Evolutionary conservation across 2,797 vertebrate genomes (phyloP), one percentile per base, ranked within the genome.

Genomic region (Schizopygopsis malacanthus): DNA sequence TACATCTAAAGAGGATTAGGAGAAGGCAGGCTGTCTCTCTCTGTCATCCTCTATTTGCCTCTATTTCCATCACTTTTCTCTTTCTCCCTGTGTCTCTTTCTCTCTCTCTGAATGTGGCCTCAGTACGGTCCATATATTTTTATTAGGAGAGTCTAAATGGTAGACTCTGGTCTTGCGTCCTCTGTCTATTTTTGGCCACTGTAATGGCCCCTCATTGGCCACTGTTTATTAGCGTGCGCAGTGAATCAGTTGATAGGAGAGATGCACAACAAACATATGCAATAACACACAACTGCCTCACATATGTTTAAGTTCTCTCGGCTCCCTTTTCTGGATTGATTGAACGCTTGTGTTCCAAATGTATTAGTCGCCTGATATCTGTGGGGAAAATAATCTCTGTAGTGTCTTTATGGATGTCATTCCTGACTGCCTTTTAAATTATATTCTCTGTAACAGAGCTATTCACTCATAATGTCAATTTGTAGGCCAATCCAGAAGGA

Each of bases 141-240:
- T 71, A 78, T 78, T 82, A 69, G 25, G 20, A 41, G 39, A 79
- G 88, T 56, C 75, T 25, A 79, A 59, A 72, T 45, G 43, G 37
- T 65, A 43, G 28, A 28, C 83, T 82, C 50, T 85, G 61, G 39
- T 79, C 56, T 83, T 67, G 39, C 25, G n/a, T 82, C 45, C 47
- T 28, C 39, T 54, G 50, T 39, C 82, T 87, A 79, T 86, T 76
- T 88, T 73, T 73, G 79, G 78, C 79, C 37, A 9, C 73, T 43
- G 72, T 81, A 79, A 85, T 87, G 77, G 81, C 77, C 39, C 43
- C 89, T 90, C 89, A 92, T 93, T 93, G 92, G 88, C 7, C 41
- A 79, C 18, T 78, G 85, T 90, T 33, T 33, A 89, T 91, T 92
- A 91, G 79, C 71, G 37, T 18, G 11, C 39, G 6, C 75, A 76